Evolutionary conservation across 2,113 vertebrate genomes (phyloP).

Genomic region (Varanus komodoensis): DNA sequence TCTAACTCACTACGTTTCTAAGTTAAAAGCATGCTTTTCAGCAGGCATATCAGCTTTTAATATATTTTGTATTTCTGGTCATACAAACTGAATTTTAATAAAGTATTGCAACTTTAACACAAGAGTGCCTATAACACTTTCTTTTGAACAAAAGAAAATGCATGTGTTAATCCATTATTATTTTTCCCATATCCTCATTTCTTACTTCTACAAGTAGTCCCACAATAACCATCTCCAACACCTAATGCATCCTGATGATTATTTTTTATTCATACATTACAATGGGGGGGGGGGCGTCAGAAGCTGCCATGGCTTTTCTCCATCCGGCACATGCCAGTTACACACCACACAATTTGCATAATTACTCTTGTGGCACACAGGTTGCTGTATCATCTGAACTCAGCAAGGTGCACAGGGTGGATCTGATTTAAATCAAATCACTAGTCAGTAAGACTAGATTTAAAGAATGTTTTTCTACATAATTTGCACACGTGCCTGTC

Average conservation of each 20-base stretch:
- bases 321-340: too few relatives aligned
- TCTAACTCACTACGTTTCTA: not conserved
- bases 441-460: too few relatives aligned
- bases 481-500: too few relatives aligned
- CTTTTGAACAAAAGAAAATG: not conserved
- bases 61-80: rapidly evolving
- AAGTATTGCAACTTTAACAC: not conserved
- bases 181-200: not conserved
- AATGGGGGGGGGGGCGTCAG: too few relatives aligned
- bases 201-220: not conserved
- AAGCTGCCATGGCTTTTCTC: too few relatives aligned
- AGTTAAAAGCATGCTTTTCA: not conserved
- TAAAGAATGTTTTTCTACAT: too few relatives aligned
- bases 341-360: too few relatives aligned
- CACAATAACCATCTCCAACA: not conserved
- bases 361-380: too few relatives aligned
- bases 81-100: rapidly evolving
- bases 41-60: not conserved
- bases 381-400: too few relatives aligned
- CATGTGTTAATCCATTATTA: not conserved
- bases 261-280: not conserved
- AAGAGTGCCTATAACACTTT: not conserved
- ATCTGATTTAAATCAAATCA: too few relatives aligned
- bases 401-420: too few relatives aligned
- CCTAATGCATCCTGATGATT: not conserved